These are phyloP conservation scores for Clanis bilineata DNA, from an alignment of 2,888 invertebrate species.

Conservation along the genomic window DNA sequence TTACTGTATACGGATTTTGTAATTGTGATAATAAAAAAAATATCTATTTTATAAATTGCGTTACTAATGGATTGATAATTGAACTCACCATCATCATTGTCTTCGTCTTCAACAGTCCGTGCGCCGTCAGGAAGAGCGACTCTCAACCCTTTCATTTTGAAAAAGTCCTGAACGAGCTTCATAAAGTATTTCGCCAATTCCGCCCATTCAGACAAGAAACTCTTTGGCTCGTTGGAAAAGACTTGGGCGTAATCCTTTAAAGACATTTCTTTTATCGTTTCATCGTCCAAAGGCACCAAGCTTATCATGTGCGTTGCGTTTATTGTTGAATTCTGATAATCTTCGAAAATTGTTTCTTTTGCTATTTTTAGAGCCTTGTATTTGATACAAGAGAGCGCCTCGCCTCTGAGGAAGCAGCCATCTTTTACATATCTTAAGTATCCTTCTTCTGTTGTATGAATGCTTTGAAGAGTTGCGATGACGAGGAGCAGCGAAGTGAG, in stretches of 20 bases:
- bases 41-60: too few species aligned
- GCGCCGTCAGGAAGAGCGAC: conserved; percentile 73
- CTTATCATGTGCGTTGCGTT: conserved; percentile 62
- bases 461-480: conserved; percentile 36
- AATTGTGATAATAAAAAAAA: too few species aligned
- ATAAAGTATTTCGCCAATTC: conserved; percentile 70
- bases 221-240: conserved; percentile 48
- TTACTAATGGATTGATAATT: too few species aligned
- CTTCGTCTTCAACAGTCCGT: conserved; percentile 64
- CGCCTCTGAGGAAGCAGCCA: conserved; percentile 63
- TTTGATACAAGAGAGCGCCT: conserved; percentile 70
- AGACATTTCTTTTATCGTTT: conserved; percentile 50
- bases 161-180: conserved; percentile 67
- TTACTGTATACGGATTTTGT: too few species aligned
- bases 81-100: conserved; percentile 52
- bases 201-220: conserved; percentile 71
- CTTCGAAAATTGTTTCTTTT: conserved; percentile 65
- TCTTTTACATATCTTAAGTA: conserved; percentile 72
- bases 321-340: conserved; percentile 61
- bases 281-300: conserved; percentile 65
- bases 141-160: conserved; percentile 67
- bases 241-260: conserved; percentile 42
- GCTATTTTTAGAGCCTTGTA: conserved; percentile 73
- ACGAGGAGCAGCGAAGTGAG: conserved; percentile 28
- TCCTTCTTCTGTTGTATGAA: conserved; percentile 53